These are phyloP conservation scores for Sturmia bella DNA, from an alignment of 2,888 invertebrate genomes.

Conservation along the genomic window DNA sequence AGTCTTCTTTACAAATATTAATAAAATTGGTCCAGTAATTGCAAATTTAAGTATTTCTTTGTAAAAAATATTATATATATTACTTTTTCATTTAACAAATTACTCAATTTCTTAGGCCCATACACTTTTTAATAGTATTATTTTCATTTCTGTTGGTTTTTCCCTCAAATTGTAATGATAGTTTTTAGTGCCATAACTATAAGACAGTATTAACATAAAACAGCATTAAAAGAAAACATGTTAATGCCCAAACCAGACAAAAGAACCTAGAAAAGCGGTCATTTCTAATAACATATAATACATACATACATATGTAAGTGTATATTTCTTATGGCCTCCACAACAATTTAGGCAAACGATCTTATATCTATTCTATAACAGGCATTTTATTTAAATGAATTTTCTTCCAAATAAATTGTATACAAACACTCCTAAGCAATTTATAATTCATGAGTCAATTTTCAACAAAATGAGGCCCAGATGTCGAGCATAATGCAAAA, in stretches of 20 bases:
- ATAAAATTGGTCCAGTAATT: too few species aligned
- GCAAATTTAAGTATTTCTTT: too few species aligned
- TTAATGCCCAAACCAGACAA: neutral
- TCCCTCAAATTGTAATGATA: too few species aligned
- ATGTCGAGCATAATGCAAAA: slow-evolving; percentile 1
- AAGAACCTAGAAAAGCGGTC: neutral
- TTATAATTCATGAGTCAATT: slow-evolving; percentile 25
- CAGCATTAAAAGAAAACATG: neutral
- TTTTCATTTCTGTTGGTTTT: neutral
- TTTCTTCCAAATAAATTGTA: too few species aligned
- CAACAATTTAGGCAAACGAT: slow-evolving; percentile 24
- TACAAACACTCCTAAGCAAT: slow-evolving; percentile 7
- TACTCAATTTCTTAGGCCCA: slow-evolving; percentile 12
- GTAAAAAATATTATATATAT: too few species aligned
- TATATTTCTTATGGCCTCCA: slow-evolving; percentile 12
- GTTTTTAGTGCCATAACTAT: neutral
- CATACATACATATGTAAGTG: too few species aligned
- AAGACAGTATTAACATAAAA: slow-evolving; percentile 26
- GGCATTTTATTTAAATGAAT: neutral
- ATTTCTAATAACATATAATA: neutral
- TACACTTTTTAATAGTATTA: neutral
- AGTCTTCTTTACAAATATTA: too few species aligned
- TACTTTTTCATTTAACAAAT: too few species aligned
- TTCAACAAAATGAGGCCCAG: neutral
- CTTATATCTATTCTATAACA: slow-evolving; percentile 30